Percentiles rank a stretch among this genome's conserved stretches.
Evolutionary conservation across 2,113 vertebrate genomes (phyloP).

Genomic region (Tonatia bakeri): DNA sequence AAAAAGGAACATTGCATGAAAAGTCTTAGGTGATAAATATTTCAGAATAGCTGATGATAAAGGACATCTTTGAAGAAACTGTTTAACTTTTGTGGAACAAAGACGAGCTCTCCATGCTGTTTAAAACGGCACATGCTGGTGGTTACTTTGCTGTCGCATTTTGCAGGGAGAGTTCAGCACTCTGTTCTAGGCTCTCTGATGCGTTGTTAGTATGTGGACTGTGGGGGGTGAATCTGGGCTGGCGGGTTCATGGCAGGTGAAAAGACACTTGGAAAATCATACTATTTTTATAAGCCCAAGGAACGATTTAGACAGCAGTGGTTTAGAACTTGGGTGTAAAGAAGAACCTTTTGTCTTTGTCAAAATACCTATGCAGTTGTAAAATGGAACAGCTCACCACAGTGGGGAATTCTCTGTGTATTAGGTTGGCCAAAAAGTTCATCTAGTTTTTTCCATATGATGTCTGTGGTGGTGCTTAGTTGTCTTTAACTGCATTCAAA

Average conservation of each 20-base stretch:
- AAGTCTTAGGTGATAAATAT: background rate
- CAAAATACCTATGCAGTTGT: background rate
- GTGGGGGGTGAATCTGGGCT: background rate
- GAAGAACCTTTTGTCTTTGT: background rate
- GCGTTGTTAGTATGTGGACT: background rate
- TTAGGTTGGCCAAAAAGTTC: too few relatives aligned
- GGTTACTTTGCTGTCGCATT: background rate
- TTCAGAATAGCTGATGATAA: background rate
- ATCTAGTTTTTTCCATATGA: too few relatives aligned
- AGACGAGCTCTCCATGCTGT: background rate
- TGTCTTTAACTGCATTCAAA: too few relatives aligned
- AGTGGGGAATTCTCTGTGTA: background rate
- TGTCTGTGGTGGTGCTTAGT: too few relatives aligned
- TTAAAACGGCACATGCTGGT: background rate
- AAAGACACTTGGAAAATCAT: background rate
- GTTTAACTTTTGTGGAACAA: background rate
- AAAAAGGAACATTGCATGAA: background rate
- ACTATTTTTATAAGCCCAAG: background rate
- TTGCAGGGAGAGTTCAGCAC: background rate
- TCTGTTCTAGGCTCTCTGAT: background rate
- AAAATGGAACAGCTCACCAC: background rate
- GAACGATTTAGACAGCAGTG: background rate
- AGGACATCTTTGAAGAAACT: background rate
- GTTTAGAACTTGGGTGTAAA: background rate
- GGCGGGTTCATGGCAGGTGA: background rate